phyloP scores from a whole-genome alignment of 2,113 vertebrate species.

The Myxocyprinus asiaticus region DNA sequence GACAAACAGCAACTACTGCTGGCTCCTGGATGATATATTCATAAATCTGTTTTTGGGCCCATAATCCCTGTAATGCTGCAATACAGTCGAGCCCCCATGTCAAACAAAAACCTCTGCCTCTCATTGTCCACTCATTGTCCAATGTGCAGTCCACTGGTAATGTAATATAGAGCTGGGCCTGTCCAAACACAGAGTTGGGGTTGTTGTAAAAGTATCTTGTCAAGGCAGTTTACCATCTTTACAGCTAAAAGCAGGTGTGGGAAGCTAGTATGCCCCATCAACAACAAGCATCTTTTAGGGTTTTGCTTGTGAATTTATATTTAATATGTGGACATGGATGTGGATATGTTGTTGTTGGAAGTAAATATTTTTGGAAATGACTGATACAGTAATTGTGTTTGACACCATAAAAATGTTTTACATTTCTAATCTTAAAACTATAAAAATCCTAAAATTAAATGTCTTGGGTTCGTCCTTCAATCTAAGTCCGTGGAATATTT shows the following conservation, averaged over 20 bases:
- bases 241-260: slow-evolving; percentile 81
- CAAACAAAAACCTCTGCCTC: slow-evolving; percentile 41
- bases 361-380: not conserved
- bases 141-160: slow-evolving; percentile 73
- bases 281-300: not conserved
- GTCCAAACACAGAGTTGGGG: slow-evolving; percentile 70
- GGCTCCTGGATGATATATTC: slow-evolving; percentile 53
- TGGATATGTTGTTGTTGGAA: not conserved
- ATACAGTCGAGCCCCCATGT: slow-evolving; percentile 65
- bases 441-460: too few relatives aligned
- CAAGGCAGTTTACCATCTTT: slow-evolving; percentile 74
- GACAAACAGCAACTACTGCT: slow-evolving; percentile 57
- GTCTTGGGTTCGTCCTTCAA: too few relatives aligned
- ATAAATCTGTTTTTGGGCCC: slow-evolving; percentile 52
- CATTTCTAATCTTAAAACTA: too few relatives aligned
- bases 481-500: too few relatives aligned
- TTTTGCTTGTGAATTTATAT: not conserved
- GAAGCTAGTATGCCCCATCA: slow-evolving; percentile 68
- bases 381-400: too few relatives aligned
- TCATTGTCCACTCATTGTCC: slow-evolving; percentile 62
- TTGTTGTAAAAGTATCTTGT: slow-evolving; percentile 68
- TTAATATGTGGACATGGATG: not conserved
- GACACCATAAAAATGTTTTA: too few relatives aligned
- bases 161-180: slow-evolving; percentile 69
- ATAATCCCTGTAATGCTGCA: slow-evolving; percentile 65